Evolutionary conservation across 2,797 vertebrate species (phyloP).

Genomic region (Hipposideros larvatus): DNA sequence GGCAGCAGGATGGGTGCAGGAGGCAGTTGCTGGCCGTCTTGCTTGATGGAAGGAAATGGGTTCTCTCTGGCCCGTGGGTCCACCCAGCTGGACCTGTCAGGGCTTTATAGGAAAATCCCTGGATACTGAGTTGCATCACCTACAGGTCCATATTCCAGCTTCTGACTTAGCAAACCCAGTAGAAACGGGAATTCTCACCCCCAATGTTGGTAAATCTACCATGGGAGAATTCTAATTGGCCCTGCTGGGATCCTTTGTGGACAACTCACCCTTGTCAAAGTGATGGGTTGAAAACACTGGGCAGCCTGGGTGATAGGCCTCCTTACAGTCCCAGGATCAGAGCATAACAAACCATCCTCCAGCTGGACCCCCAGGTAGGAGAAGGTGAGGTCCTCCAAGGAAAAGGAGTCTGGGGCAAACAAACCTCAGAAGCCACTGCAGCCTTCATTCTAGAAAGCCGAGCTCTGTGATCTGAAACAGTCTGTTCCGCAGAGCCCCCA

Average conservation of each 20-base stretch:
- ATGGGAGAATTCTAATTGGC: neutral
- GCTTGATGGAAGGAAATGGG: neutral
- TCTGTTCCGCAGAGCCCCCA: neutral
- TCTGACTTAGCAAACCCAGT: neutral
- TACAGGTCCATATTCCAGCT: neutral
- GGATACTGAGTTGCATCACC: neutral
- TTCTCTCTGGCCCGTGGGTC: neutral
- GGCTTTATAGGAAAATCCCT: neutral
- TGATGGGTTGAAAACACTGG: neutral
- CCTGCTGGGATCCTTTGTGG: neutral
- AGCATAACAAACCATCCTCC: neutral
- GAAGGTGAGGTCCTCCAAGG: no score
- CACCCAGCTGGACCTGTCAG: neutral
- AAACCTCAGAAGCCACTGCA: no score
- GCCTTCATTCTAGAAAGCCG: neutral
- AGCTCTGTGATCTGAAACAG: neutral
- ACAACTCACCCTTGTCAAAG: rapidly evolving
- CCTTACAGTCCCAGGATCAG: rapidly evolving
- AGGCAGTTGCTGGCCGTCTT: no score
- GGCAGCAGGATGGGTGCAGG: neutral
- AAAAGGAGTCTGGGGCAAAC: neutral
- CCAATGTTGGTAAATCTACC: neutral
- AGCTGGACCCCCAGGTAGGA: neutral
- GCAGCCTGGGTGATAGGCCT: neutral
- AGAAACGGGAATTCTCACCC: neutral